These are phyloP conservation scores for Rhopalosiphum padi DNA, from an alignment of 1,140 invertebrate species.

Conservation along the genomic window DNA sequence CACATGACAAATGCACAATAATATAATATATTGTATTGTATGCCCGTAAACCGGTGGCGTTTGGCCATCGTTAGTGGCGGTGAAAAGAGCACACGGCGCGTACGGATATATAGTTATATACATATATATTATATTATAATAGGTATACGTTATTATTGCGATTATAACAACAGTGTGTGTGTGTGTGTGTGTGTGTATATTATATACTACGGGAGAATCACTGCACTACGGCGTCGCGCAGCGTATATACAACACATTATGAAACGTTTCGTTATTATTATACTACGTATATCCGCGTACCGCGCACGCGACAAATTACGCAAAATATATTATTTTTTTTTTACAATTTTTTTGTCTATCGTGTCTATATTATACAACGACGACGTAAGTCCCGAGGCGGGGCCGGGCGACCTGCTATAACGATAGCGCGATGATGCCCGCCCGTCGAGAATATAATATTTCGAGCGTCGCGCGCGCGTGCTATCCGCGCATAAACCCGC, in stretches of 20 bases:
- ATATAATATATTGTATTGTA: no score
- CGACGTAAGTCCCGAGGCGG: constrained; percentile 27
- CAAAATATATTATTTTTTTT: not conserved
- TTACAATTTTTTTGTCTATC: not conserved
- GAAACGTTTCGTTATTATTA: constrained; percentile 14
- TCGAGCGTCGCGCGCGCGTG: not conserved
- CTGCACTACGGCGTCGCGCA: not conserved
- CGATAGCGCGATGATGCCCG: not conserved
- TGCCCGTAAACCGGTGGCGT: not conserved
- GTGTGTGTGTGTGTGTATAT: no score
- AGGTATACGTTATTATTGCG: not conserved
- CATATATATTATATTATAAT: no score
- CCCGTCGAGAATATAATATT: not conserved
- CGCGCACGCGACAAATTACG: not conserved
- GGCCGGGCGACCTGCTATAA: not conserved
- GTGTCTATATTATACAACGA: no score
- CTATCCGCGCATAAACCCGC: not conserved
- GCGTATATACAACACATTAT: not conserved
- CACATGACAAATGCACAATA: no score
- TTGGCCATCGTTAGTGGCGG: no score
- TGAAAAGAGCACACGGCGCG: not conserved
- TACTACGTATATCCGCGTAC: not conserved
- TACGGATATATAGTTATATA: not conserved
- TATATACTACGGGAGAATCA: not conserved
- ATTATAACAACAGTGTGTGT: not conserved